Evolutionary conservation across 1,140 invertebrate species (phyloP).

Genomic region (Cotesia vestalis): DNA sequence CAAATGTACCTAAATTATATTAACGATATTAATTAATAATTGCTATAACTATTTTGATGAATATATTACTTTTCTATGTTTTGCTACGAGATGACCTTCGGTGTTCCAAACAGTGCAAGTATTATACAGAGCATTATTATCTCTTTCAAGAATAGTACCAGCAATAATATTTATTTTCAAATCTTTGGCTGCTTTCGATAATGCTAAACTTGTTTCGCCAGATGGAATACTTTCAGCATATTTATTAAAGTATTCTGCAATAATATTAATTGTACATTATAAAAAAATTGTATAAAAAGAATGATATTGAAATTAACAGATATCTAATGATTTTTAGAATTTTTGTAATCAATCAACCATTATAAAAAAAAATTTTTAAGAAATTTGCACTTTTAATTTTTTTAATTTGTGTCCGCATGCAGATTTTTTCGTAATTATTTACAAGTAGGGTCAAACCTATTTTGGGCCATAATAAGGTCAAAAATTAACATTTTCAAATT

Average conservation of each 20-base stretch:
- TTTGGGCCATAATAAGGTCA: too few relatives aligned
- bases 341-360: too few relatives aligned
- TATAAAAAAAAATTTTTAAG: too few relatives aligned
- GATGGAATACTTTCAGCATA: constrained; percentile 87
- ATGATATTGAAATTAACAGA: not conserved
- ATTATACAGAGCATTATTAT: constrained; percentile 81
- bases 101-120: constrained; percentile 90
- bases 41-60: too few relatives aligned
- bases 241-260: constrained; percentile 78
- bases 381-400: too few relatives aligned
- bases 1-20: constrained; percentile 79
- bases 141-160: constrained; percentile 87
- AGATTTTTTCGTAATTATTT: too few relatives aligned
- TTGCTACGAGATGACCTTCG: constrained; percentile 77
- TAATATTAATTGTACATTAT: not conserved
- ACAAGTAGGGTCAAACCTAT: too few relatives aligned
- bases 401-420: too few relatives aligned
- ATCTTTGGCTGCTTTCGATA: constrained; percentile 81
- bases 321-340: too few relatives aligned
- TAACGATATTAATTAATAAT: constrained; percentile 14
- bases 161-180: constrained; percentile 85
- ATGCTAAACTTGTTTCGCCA: constrained; percentile 75
- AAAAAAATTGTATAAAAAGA: not conserved
- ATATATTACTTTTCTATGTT: constrained; percentile 74
- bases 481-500: too few relatives aligned